Evolutionary conservation across 1,140 invertebrate species (phyloP).

Genomic region (Bombus waltoni): DNA sequence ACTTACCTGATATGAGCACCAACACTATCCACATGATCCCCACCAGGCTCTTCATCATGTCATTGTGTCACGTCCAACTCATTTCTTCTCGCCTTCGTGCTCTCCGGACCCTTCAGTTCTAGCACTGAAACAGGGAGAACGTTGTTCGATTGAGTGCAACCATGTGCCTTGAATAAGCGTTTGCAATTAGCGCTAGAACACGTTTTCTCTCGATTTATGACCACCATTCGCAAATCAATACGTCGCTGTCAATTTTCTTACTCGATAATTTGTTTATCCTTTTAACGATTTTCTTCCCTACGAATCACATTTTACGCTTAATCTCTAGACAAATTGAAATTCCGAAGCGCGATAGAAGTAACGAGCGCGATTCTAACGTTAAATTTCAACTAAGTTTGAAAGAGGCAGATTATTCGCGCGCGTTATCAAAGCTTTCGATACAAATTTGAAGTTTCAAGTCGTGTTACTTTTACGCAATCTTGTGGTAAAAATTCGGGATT

Average conservation of each 20-base stretch:
- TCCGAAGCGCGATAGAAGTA: too few relatives aligned
- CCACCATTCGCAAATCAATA: background rate
- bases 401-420: too few relatives aligned
- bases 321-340: background rate
- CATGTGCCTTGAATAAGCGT: conserved; percentile 39
- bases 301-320: background rate
- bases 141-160: conserved; percentile 9
- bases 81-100: conserved; percentile 78
- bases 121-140: conserved; percentile 67
- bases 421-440: too few relatives aligned
- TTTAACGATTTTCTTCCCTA: too few relatives aligned
- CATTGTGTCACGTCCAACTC: conserved; percentile 83
- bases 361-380: too few relatives aligned
- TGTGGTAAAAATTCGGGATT: too few relatives aligned
- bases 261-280: too few relatives aligned
- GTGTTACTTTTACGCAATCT: too few relatives aligned
- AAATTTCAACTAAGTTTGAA: too few relatives aligned
- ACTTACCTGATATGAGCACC: conserved; percentile 84
- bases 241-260: background rate
- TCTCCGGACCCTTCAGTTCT: conserved; percentile 72
- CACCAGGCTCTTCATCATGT: conserved; percentile 85
- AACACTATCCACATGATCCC: conserved; percentile 85
- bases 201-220: conserved; percentile 8
- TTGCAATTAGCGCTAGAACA: conserved; percentile 11
- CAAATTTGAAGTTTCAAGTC: too few relatives aligned